Base-by-base conservation (phyloP, 2,888 invertebrate genomes). In the Hybos culiciformis region DNA sequence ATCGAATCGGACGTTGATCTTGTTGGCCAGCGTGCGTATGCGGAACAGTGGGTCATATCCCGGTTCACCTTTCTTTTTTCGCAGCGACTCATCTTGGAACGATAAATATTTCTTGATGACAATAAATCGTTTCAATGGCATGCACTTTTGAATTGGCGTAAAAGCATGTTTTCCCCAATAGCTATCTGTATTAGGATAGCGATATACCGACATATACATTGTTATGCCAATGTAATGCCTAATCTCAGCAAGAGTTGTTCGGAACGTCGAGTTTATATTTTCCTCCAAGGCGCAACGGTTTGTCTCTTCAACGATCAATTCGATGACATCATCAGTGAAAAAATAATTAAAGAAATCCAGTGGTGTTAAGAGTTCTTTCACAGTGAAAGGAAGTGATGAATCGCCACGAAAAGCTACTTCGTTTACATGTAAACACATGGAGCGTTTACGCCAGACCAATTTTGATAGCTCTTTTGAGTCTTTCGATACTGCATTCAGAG, bases 161-260 rank as follows among this genome's bases (percentile, higher is more conserved):
- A 44, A 46, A 36, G 29, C 39, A 32, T 44, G 43, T 38, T 45
- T 43, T 31, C 42, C 45, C 46, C 42, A 48, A 37, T 45, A 45
- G 11, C 37, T 43, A 37, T 46, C 39, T 21, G 46, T 33, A 36
- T 43, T 46, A 42, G 42, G 44, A 43, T 46, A 44, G 42, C 46
- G 44, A 11, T 46, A 48, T 33, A 48, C 36, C 36, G 48, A 46
- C 50, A 50, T 50, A 46, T 46, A 48, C 26, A 50, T 41, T 29
- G 47, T 39, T 21, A 48, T 39, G 24, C 48, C 44, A 34, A 47
- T 31, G 39, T 45, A 39, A 26, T 46, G 46, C 26, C 41, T 46
- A 38, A 48, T 47, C 43, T 34, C 43, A 21, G 31, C 36, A 20
- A 43, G 34, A 24, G 24, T 44, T 33, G 45, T 45, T 19, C 41